Conservation (phyloP, 2,113 vertebrate genomes). For the Apus apus region DNA sequence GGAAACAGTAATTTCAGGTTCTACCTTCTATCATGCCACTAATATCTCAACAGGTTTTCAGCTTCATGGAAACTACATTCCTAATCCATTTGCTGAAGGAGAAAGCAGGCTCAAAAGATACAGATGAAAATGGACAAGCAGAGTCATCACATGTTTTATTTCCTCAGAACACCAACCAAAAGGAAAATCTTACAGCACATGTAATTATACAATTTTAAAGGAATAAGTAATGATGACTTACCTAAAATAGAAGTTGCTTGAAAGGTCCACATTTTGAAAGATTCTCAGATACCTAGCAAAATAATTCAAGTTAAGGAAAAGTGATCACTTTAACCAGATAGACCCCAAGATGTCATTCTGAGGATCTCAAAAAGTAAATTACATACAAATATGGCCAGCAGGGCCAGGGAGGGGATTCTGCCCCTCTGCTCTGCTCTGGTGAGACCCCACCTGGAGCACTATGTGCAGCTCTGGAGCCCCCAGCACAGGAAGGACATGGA, state of each 20-base stretch:
- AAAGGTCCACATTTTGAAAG: slow-evolving; percentile 98
- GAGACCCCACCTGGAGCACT: too few relatives aligned
- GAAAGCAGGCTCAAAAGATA: not conserved
- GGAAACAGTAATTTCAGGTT: not conserved
- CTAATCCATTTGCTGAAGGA: not conserved
- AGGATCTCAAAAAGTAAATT: not conserved
- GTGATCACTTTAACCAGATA: not conserved
- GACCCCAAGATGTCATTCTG: not conserved
- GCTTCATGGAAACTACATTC: not conserved
- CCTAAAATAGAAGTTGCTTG: slow-evolving; percentile 99
- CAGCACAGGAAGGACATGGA: too few relatives aligned
- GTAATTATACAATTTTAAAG: not conserved
- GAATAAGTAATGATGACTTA: slow-evolving; percentile 59
- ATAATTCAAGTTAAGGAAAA: not conserved
- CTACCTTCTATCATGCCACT: not conserved
- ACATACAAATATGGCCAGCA: not conserved
- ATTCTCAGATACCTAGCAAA: slow-evolving; percentile 90
- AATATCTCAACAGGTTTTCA: not conserved
- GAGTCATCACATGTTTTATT: not conserved
- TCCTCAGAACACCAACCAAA: not conserved
- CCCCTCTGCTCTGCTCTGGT: too few relatives aligned
- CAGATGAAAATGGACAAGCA: not conserved
- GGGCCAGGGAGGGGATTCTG: too few relatives aligned
- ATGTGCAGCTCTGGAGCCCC: too few relatives aligned
- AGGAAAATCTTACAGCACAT: not conserved